Evolutionary conservation across 2,113 vertebrate species (phyloP).

Genomic region (Atlantisia rogersi): DNA sequence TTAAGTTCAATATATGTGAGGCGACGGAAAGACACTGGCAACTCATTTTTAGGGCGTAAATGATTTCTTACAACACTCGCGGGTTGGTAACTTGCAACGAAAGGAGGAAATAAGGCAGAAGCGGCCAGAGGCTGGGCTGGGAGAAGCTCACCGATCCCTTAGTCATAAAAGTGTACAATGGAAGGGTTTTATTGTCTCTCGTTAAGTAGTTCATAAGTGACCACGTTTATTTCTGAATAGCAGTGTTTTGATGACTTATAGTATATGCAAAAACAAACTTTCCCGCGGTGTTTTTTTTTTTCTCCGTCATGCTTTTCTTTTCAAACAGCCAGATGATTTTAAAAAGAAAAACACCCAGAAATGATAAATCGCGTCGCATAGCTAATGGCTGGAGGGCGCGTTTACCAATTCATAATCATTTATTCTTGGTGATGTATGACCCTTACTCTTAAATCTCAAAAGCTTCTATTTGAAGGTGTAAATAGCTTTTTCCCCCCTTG

Average conservation of each 20-base stretch:
- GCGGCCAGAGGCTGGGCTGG: neutral
- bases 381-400: slow-evolving; percentile 87
- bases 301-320: slow-evolving; percentile 70
- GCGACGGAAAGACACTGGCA: neutral
- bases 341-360: slow-evolving; percentile 79
- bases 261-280: slow-evolving; percentile 81
- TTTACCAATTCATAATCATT: slow-evolving; percentile 90
- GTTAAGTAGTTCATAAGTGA: slow-evolving; percentile 38
- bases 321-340: slow-evolving; percentile 76
- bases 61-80: neutral
- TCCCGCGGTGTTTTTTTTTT: slow-evolving; percentile 50
- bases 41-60: neutral
- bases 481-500: slow-evolving; percentile 78
- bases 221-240: slow-evolving; percentile 56
- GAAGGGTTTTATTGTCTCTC: slow-evolving; percentile 49
- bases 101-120: neutral
- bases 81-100: neutral
- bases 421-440: slow-evolving; percentile 90
- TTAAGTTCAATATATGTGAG: neutral
- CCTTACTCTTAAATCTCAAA: slow-evolving; percentile 87
- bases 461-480: slow-evolving; percentile 88
- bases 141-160: slow-evolving; percentile 32
- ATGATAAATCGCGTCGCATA: slow-evolving; percentile 86
- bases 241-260: slow-evolving; percentile 71
- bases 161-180: slow-evolving; percentile 56